Percentiles rank a stretch among this genome's conserved stretches.
These are phyloP conservation scores for Nebria ingens DNA, from an alignment of 1,140 invertebrate species.

Conservation along the genomic window DNA sequence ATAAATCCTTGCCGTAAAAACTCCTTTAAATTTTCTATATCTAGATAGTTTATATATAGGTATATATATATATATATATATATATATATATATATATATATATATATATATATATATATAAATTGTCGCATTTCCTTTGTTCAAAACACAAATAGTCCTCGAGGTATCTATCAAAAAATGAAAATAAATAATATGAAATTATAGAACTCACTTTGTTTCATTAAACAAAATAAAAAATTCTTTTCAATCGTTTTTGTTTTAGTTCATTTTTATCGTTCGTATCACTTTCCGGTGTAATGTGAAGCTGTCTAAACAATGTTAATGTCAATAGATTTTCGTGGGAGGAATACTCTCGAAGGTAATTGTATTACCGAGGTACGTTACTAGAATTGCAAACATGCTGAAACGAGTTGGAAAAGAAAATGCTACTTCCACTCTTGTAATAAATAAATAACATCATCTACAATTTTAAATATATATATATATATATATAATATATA, in stretches of 20 bases:
- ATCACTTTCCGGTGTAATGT: neutral
- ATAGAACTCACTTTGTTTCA: too few relatives aligned
- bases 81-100: neutral
- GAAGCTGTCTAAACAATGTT: neutral
- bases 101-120: neutral
- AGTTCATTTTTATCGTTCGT: neutral
- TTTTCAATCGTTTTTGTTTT: neutral
- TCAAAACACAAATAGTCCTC: too few relatives aligned
- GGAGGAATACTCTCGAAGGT: neutral
- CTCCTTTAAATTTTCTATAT: neutral
- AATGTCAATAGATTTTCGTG: neutral
- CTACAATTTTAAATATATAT: neutral
- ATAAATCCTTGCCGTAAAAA: neutral
- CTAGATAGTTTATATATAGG: neutral
- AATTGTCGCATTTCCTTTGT: too few relatives aligned
- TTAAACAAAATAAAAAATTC: neutral
- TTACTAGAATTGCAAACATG: neutral
- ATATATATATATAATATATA: neutral
- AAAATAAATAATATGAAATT: too few relatives aligned
- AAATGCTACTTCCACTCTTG: neutral
- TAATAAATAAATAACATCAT: neutral
- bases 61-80: neutral
- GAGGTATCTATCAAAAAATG: too few relatives aligned
- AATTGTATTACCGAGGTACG: neutral
- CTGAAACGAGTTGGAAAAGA: neutral